Conservation (phyloP, 2,797 vertebrate genomes). For the Apodemus agrarius region DNA sequence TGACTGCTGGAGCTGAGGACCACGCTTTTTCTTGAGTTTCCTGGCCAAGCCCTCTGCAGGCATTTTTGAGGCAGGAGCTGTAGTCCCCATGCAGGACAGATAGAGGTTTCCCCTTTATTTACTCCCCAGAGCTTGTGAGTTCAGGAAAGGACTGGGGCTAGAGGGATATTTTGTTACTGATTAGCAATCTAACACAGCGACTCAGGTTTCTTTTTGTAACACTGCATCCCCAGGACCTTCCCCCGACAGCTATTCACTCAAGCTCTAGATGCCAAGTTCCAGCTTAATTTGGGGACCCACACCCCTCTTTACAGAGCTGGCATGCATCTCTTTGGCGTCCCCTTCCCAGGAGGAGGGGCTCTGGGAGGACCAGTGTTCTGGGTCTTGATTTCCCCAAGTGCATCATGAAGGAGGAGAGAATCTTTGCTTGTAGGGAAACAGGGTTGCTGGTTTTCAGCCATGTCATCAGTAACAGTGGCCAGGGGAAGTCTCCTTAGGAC, state of each 20-base stretch:
- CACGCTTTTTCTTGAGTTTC: background rate
- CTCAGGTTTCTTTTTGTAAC: constrained; percentile 70
- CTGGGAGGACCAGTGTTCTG: background rate
- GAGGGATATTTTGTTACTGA: constrained; percentile 78
- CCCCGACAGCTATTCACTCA: background rate
- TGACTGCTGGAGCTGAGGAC: background rate
- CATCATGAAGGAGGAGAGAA: background rate
- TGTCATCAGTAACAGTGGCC: background rate
- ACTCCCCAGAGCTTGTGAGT: background rate
- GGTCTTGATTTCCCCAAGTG: constrained; percentile 49
- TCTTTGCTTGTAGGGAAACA: background rate
- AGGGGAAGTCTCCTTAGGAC: background rate
- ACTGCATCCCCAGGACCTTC: background rate
- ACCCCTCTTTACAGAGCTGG: background rate
- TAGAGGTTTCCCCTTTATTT: constrained; percentile 36
- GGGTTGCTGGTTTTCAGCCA: constrained; percentile 30
- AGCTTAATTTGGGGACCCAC: background rate
- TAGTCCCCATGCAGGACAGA: background rate
- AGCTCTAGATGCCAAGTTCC: background rate
- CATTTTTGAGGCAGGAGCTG: background rate
- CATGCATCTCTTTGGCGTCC: background rate
- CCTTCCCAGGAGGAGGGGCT: background rate
- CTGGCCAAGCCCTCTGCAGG: background rate
- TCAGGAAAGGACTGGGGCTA: constrained; percentile 54
- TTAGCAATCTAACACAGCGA: constrained; percentile 48